phyloP scores from a whole-genome alignment of 1,140 invertebrate species.

The Grapholita molesta region DNA sequence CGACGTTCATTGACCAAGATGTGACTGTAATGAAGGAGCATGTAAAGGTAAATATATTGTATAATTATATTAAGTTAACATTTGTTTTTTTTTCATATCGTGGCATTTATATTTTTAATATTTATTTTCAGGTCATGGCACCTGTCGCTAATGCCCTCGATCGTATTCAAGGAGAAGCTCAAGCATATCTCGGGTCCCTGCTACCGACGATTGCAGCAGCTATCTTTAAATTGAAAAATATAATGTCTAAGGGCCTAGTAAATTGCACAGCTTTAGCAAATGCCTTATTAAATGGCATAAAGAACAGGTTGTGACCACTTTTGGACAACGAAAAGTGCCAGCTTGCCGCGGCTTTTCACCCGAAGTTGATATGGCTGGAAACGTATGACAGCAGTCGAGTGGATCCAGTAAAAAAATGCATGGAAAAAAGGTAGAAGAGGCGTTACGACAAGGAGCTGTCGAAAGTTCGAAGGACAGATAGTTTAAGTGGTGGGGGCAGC shows the following conservation, averaged over 20 bases:
- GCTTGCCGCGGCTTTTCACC: too few relatives aligned
- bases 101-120: not conserved
- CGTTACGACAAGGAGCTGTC: constrained; percentile 26
- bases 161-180: not conserved
- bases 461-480: too few relatives aligned
- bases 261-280: constrained; percentile 33
- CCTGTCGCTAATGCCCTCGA: too few relatives aligned
- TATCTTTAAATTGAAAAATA: constrained; percentile 33
- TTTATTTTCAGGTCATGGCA: not conserved
- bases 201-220: constrained; percentile 28
- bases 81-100: too few relatives aligned
- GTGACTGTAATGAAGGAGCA: constrained; percentile 23
- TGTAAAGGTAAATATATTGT: constrained; percentile 7
- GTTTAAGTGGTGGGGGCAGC: too few relatives aligned
- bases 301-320: constrained; percentile 29
- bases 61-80: too few relatives aligned
- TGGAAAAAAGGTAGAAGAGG: constrained; percentile 35
- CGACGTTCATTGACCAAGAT: constrained; percentile 27
- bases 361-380: too few relatives aligned
- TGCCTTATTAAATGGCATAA: constrained; percentile 27
- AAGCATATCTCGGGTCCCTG: constrained; percentile 31
- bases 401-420: constrained; percentile 29
- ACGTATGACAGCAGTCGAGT: constrained; percentile 26
- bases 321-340: constrained; percentile 30
- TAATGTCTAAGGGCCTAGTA: constrained; percentile 31